phyloP scores from a whole-genome alignment of 2,888 invertebrate genomes.

The Carabus problematicus region DNA sequence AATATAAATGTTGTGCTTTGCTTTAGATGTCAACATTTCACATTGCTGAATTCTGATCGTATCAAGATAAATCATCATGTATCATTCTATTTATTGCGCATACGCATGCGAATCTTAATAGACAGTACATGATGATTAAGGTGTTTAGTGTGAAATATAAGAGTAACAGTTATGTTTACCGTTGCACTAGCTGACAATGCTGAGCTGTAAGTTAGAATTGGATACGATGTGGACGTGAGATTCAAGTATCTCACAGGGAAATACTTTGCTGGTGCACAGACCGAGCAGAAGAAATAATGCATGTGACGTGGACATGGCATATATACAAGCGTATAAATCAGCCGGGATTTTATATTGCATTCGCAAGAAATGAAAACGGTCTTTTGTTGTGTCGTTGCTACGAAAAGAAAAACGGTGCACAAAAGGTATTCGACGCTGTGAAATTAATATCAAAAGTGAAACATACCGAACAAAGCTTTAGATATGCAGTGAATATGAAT shows the following conservation, averaged over 20 bases:
- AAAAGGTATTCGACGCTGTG: background rate
- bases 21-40: too few relatives aligned
- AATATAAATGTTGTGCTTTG: too few relatives aligned
- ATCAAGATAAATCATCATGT: too few relatives aligned
- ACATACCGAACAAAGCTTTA: background rate
- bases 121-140: too few relatives aligned
- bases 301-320: conserved; percentile 33
- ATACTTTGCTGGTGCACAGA: background rate
- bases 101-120: too few relatives aligned
- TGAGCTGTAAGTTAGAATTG: too few relatives aligned
- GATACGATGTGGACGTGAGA: background rate
- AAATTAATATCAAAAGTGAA: conserved; percentile 2
- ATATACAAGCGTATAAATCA: conserved; percentile 39
- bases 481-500: background rate
- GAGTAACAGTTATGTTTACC: too few relatives aligned
- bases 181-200: too few relatives aligned
- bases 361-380: conserved; percentile 36
- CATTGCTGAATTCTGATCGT: too few relatives aligned
- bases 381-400: conserved; percentile 2
- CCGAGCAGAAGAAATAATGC: conserved; percentile 17
- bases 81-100: too few relatives aligned
- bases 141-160: too few relatives aligned
- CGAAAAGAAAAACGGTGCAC: background rate
- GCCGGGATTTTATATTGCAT: conserved; percentile 39
- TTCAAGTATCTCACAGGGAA: background rate